A percentile compares a stretch with the other conserved stretches of the same genome.
These are phyloP conservation scores for Mormyrus proboscirostris DNA, from an alignment of 2,797 vertebrate genomes.

Conservation along the genomic window DNA sequence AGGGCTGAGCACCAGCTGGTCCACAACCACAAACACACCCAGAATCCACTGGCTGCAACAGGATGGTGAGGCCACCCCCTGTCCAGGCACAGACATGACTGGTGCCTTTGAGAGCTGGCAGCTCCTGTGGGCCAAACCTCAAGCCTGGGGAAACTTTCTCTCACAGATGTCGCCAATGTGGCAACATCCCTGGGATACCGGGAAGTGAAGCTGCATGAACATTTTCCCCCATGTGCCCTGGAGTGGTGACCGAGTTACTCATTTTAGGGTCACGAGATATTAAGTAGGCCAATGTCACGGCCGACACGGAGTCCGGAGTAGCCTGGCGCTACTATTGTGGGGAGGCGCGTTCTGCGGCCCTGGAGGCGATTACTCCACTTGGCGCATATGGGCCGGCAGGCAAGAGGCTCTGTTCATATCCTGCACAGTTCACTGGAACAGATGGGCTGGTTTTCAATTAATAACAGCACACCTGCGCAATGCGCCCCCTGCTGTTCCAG, in stretches of 20 bases:
- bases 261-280: background rate
- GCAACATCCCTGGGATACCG: background rate
- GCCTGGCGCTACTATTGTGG: background rate
- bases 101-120: background rate
- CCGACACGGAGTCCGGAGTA: background rate
- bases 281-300: conserved; percentile 8
- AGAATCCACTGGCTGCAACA: background rate
- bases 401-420: background rate
- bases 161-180: background rate
- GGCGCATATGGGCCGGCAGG: background rate
- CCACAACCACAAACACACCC: background rate
- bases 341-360: background rate
- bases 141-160: background rate
- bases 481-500: background rate
- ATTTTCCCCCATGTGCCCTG: background rate
- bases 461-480: background rate
- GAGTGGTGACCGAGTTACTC: background rate
- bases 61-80: background rate
- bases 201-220: background rate
- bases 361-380: background rate
- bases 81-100: background rate
- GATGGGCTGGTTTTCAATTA: background rate
- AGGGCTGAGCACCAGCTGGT: conserved; percentile 2
- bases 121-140: background rate
- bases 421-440: conserved; percentile 6